Evolutionary conservation across 2,113 vertebrate genomes (phyloP), one percentile per base, ranked within the genome.

Genomic region (Ceyx melanurus): DNA sequence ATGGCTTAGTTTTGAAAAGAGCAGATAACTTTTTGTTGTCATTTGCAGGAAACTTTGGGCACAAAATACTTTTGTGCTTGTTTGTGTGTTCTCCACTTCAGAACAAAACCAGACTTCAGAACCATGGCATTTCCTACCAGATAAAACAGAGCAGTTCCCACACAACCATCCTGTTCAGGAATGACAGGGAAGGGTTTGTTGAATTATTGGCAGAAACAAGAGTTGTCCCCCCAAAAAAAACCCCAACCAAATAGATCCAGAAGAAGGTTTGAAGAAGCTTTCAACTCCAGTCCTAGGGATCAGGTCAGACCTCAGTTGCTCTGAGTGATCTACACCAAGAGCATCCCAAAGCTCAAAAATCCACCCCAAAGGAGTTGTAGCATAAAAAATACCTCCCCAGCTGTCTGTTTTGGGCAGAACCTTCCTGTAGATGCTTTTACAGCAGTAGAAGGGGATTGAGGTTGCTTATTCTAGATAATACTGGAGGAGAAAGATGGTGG

Each of bases 41-140:
- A 56, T 81, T 57, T 81, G 70, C 25, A 85, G 58, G 54, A 57
- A 73, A 73, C 29, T 64, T 80, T 61, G 13, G 42, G 53, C 35
- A 83, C n/a, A 60, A 45, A 64, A 33, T n/a, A n/a, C 37, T 60
- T 31, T 43, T 22, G 28, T 29, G 33, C 29, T 82, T 88, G 66
- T 71, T 84, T 72, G n/a, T 68, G 25, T 68, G 54, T 91, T 73
- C 66, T 86, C 58, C 48, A 77, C 65, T 89, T 80, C 71, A 85
- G 81, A 54, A 85, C 75, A 91, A 88, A 94, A 86, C 48, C 65
- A 77, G 85, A 51, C 80, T 92, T 90, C 74, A 50, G 79, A 57
- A 66, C 56, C 28, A 5, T 57, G 67, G 48, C 48, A 87, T 80
- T 90, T 94, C 87, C 68, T 80, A 83, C 48, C 51, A 80, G 76